Evolutionary conservation across 1,140 invertebrate species (phyloP).

Genomic region (Leptinotarsa lineolata): DNA sequence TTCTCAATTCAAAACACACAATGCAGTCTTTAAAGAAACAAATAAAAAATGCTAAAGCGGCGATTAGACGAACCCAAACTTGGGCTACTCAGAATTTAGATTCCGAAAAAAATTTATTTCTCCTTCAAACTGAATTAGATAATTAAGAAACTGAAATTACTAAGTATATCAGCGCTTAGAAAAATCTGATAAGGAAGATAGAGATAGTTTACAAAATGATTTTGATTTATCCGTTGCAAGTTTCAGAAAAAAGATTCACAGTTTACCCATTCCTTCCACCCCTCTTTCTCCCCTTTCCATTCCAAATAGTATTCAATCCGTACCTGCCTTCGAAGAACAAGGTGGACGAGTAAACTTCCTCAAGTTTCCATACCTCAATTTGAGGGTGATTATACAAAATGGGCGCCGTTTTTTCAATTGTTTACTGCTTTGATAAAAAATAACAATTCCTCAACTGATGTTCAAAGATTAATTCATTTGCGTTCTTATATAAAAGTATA

Average conservation of each 20-base stretch:
- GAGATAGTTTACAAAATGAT: not conserved
- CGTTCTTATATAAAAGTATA: conserved; percentile 19
- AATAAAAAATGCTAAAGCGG: conserved; percentile 1
- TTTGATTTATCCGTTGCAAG: conserved; percentile 2
- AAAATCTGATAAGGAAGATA: not conserved
- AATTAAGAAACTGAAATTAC: not conserved
- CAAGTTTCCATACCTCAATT: conserved; percentile 17
- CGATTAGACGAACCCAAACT: not conserved
- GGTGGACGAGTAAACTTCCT: conserved; percentile 15
- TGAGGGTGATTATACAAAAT: conserved; percentile 11
- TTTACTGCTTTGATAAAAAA: conserved; percentile 21
- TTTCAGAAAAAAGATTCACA: not conserved
- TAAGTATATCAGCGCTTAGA: not conserved
- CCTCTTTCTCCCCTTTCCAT: not conserved
- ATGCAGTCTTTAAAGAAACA: not conserved
- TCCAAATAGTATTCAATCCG: not conserved
- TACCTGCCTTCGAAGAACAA: not conserved
- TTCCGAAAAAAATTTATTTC: not conserved
- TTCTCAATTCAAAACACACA: not conserved
- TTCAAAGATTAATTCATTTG: conserved; percentile 27
- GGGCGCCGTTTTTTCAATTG: conserved; percentile 22
- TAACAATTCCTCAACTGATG: conserved; percentile 10
- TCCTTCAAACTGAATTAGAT: not conserved
- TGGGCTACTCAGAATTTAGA: conserved; percentile 8
- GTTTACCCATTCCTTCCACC: not conserved